Evolutionary conservation across 1,140 invertebrate genomes (phyloP), one percentile per base, ranked within the genome.

Genomic region (Panagrolaimus sp.): DNA sequence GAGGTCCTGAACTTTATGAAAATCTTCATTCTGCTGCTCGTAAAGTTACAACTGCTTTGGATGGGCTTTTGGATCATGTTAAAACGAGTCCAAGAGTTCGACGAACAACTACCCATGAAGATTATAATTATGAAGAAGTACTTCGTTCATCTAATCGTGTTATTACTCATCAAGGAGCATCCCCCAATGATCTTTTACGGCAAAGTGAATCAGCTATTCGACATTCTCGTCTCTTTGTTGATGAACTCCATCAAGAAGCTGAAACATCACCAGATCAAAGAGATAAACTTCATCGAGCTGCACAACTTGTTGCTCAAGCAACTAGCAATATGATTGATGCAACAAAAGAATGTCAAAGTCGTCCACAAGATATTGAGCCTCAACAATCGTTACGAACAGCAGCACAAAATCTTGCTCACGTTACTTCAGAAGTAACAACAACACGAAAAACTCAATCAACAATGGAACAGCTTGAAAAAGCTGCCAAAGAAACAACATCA

Each of bases 261-360:
- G 92, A 95, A 75, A 73, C 87, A 47, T 89, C 93, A 74, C 88
- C 90, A 0, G 91, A 94, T 84, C 92, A 96, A 63, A 87, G 91
- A 16, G 93, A 98, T 79, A 88, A 91, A 66, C 88, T 92, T 71
- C 83, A 98, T 7, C 84, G 97, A 48, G 92, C 92, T 0, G 93
- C 93, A 0, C 92, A 85, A 79, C 47, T 82, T 93, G 85, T 98
- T 13, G 94, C 95, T 1, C 93, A 98, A 85, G 95, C 95, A 8
- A 98, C 96, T 0, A 90, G 92, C 0, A 88, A 90, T 72, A 86
- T 88, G 84, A 91, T 97, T 1, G 94, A 98, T 84, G 94, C 95
- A 1, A 95, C 96, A 0, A 89, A 96, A 82, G 88, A 91, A 7
- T 94, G 92, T 84, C 91, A 92, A 13, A 89, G 88, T 38, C 89